phyloP scores from a whole-genome alignment of 2,888 invertebrate species.

The Carterocephalus palaemon region DNA sequence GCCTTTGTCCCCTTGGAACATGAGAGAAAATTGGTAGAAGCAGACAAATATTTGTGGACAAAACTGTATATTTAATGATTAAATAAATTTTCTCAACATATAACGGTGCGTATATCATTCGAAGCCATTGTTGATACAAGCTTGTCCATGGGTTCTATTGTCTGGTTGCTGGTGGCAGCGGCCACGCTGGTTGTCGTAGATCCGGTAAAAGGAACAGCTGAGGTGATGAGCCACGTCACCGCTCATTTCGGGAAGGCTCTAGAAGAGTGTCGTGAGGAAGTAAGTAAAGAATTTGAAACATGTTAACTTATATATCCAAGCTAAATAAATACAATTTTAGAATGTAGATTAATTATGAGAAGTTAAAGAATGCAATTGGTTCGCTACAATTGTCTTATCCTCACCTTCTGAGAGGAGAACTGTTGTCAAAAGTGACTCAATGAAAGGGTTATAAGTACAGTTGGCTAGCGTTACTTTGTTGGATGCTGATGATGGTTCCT shows the following conservation, averaged over 20 bases:
- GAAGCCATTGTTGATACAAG: constrained; percentile 22
- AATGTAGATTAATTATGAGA: too few species aligned
- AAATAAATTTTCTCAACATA: constrained; percentile 39
- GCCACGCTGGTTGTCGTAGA: constrained; percentile 20
- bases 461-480: too few species aligned
- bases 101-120: constrained; percentile 32
- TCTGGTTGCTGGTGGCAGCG: constrained; percentile 30
- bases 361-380: too few species aligned
- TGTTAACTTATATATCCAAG: not conserved
- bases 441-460: too few species aligned
- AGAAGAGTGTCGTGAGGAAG: constrained; percentile 66
- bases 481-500: too few species aligned
- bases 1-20: not conserved
- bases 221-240: constrained; percentile 72
- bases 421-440: too few species aligned
- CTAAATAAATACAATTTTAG: too few species aligned
- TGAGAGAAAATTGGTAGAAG: too few species aligned
- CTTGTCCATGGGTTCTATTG: constrained; percentile 27
- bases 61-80: constrained; percentile 27
- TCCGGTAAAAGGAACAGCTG: constrained; percentile 51
- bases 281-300: constrained; percentile 32
- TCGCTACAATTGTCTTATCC: too few species aligned
- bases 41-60: too few species aligned
- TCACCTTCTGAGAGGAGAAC: too few species aligned
- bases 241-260: constrained; percentile 66